Percentiles rank a stretch among this genome's conserved stretches.
Conservation (phyloP, 2,113 vertebrate genomes). For the Sylvia atricapilla region DNA sequence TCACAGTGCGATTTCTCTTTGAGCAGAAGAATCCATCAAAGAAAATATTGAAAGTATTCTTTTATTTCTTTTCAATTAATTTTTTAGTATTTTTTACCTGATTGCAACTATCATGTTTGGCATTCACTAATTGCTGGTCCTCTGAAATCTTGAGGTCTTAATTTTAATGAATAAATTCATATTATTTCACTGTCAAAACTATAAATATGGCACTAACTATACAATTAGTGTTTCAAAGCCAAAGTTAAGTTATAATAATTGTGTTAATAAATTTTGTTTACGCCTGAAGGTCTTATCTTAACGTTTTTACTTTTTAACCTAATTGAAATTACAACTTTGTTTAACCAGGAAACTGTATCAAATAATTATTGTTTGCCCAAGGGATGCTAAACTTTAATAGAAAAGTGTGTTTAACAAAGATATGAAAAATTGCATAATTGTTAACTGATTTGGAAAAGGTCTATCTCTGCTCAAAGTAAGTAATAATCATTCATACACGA, state of each 20-base stretch:
- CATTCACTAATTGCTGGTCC: neutral
- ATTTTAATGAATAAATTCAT: neutral
- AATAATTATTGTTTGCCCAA: slow-evolving; percentile 63
- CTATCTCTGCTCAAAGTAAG: slow-evolving; percentile 19
- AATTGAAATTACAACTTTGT: slow-evolving; percentile 59
- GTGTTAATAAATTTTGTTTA: slow-evolving; percentile 44
- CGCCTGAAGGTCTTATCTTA: neutral
- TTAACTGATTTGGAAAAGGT: slow-evolving; percentile 54
- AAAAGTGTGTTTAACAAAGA: slow-evolving; percentile 56
- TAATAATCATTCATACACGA: neutral
- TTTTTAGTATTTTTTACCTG: neutral
- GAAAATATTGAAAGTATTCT: neutral
- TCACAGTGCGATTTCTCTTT: neutral
- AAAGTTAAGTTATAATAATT: slow-evolving; percentile 35
- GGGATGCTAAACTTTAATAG: slow-evolving; percentile 55
- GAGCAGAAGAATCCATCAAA: neutral
- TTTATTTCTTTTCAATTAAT: neutral
- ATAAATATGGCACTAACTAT: neutral
- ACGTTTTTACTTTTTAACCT: slow-evolving; percentile 26
- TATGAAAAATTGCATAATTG: slow-evolving; percentile 38
- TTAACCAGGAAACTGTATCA: slow-evolving; percentile 46
- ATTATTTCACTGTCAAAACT: neutral
- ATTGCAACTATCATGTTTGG: neutral
- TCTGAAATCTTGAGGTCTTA: slow-evolving; percentile 1
- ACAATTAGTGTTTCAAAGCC: slow-evolving; percentile 35